Percentiles rank a stretch among this genome's conserved stretches.
Conservation (phyloP, 1,140 invertebrate species). For the Antheraea mylitta region DNA sequence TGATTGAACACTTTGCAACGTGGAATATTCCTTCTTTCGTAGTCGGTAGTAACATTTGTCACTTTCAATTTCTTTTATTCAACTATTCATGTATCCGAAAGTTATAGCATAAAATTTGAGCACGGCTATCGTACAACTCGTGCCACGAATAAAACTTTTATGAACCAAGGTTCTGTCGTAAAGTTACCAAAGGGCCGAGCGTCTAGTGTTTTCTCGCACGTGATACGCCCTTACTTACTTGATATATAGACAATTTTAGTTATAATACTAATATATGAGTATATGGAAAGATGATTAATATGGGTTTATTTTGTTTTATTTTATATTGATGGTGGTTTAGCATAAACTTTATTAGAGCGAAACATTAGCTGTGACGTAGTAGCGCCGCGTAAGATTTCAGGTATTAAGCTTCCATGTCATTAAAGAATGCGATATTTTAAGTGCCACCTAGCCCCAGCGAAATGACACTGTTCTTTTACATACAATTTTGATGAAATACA, state of each 20-base stretch:
- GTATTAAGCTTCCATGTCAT: too few relatives aligned
- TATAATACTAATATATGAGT: not conserved
- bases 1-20: not conserved
- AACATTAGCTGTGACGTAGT: too few relatives aligned
- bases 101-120: not conserved
- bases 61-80: constrained; percentile 5
- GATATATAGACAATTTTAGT: not conserved
- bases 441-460: too few relatives aligned
- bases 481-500: too few relatives aligned
- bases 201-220: not conserved
- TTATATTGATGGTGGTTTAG: too few relatives aligned
- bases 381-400: too few relatives aligned
- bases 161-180: constrained; percentile 1
- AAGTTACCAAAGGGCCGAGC: not conserved
- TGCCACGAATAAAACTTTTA: not conserved
- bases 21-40: not conserved
- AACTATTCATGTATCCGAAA: constrained; percentile 3
- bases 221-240: not conserved
- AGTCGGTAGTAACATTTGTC: not conserved
- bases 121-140: not conserved
- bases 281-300: too few relatives aligned
- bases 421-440: too few relatives aligned
- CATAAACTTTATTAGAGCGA: too few relatives aligned
- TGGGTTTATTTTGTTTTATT: too few relatives aligned
- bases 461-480: too few relatives aligned